A percentile compares a stretch with the other conserved stretches of the same genome.
These are phyloP conservation scores for Bombus consobrinus DNA, from an alignment of 1,140 invertebrate species.

Conservation along the genomic window DNA sequence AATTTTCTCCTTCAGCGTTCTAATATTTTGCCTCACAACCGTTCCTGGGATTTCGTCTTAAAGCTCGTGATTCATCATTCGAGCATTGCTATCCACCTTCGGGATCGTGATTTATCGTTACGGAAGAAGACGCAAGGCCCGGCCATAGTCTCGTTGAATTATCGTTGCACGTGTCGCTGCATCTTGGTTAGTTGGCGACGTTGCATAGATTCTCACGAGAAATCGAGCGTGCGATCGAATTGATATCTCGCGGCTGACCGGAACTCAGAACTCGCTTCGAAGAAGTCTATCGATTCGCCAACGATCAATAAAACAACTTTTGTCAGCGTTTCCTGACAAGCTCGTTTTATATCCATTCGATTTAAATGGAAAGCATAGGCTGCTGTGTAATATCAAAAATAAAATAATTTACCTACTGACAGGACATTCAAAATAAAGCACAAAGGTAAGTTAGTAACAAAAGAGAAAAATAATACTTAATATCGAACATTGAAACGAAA, in stretches of 20 bases:
- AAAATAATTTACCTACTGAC: no score
- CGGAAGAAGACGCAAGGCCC: slow-evolving; percentile 28
- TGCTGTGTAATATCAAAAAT: no score
- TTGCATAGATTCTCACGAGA: slow-evolving; percentile 15
- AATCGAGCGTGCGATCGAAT: neutral
- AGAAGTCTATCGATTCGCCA: neutral
- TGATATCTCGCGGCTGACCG: slow-evolving; percentile 9
- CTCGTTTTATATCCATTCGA: no score
- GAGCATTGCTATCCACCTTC: neutral
- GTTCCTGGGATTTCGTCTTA: neutral
- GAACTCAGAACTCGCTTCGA: neutral
- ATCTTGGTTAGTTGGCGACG: slow-evolving; percentile 14
- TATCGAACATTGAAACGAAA: neutral
- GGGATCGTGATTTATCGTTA: slow-evolving; percentile 25
- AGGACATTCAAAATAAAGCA: no score
- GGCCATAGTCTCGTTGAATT: slow-evolving; percentile 34
- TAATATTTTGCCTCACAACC: neutral
- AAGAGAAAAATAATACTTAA: no score
- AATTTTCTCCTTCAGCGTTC: neutral
- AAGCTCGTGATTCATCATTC: slow-evolving; percentile 29
- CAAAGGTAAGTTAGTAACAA: neutral
- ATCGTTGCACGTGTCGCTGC: slow-evolving; percentile 48
- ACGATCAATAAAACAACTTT: neutral
- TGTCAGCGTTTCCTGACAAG: neutral
- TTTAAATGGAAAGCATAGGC: no score